Evolutionary conservation across 2,113 vertebrate species (phyloP), one percentile per base, ranked within the genome.

Genomic region (Cebus imitator): DNA sequence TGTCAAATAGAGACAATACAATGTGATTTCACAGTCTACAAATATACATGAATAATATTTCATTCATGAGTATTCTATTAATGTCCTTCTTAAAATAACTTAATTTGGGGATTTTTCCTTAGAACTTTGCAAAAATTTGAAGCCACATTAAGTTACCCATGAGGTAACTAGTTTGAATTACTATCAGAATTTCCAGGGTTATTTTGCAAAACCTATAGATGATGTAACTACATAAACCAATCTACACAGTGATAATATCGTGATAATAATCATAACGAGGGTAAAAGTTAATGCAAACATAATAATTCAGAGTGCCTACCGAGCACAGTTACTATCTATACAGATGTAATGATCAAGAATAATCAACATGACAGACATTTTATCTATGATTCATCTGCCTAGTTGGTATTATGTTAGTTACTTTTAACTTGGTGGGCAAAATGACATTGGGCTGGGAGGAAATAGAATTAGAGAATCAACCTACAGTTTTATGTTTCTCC

Each of bases 361-460:
- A 84, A 45, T n/a, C 85, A 86, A 80, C 2, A 40, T 0, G 8
- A 92, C 20, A 85, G 14, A 25, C 8, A 9, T 27, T 86, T 72
- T 94, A 57, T 84, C 57, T 50, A 4, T 76, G 70, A 81, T 13
- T 73, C 13, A 85, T 76, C 75, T 87, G 17, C 57, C 35, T 37
- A 10, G 3, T 76, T 55, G 45, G 8, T 66, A 66, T 21, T 79
- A n/a, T 45, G n/a, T 92, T 79, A 61, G 21, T 55, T 96, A 35
- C 40, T 95, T 94, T 96, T 96, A 87, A 96, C 43, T 70, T 72
- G 2, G 52, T 72, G 80, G 52, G 20, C 1, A 94, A 96, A 97
- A 78, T 66, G 30, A 17, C 4, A 16, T 76, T 40, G 52, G 3
- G 3, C 20, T 35, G 32, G 27, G 52, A 68, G 43, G 5, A n/a